Evolutionary conservation across 37 sponge, comb jelly and placozoan species (phyloP).

Genomic region (Axinella damicornis): DNA sequence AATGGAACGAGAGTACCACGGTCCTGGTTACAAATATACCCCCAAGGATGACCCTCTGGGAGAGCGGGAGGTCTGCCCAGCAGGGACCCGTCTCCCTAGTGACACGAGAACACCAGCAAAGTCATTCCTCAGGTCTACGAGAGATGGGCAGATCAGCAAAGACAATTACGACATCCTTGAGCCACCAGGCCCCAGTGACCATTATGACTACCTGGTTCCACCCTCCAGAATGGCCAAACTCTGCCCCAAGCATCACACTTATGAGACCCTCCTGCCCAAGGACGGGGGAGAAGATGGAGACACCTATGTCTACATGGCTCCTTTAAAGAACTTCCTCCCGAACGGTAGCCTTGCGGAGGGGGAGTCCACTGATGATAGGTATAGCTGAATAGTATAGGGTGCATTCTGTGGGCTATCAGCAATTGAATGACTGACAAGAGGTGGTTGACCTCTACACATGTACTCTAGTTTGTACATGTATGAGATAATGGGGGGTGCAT

Average conservation of each 20-base stretch:
- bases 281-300: constrained; percentile 25
- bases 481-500: no score
- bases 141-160: neutral
- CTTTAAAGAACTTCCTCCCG: constrained; percentile 25
- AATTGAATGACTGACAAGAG: no score
- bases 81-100: neutral
- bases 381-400: no score
- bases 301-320: constrained; percentile 76
- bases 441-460: no score
- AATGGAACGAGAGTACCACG: constrained; percentile 54
- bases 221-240: neutral
- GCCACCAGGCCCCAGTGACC: neutral
- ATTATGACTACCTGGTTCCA: constrained; percentile 5
- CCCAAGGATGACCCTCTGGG: neutral
- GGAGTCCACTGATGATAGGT: neutral
- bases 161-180: constrained; percentile 40
- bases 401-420: no score
- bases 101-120: constrained; percentile 3
- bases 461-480: no score
- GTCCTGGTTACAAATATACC: constrained; percentile 41
- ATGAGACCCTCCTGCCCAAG: constrained; percentile 5
- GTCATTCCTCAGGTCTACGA: constrained; percentile 1
- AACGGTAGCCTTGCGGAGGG: neutral
- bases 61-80: neutral
- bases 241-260: neutral